Evolutionary conservation across 2,113 vertebrate species (phyloP).

Genomic region (Rostratula benghalensis): DNA sequence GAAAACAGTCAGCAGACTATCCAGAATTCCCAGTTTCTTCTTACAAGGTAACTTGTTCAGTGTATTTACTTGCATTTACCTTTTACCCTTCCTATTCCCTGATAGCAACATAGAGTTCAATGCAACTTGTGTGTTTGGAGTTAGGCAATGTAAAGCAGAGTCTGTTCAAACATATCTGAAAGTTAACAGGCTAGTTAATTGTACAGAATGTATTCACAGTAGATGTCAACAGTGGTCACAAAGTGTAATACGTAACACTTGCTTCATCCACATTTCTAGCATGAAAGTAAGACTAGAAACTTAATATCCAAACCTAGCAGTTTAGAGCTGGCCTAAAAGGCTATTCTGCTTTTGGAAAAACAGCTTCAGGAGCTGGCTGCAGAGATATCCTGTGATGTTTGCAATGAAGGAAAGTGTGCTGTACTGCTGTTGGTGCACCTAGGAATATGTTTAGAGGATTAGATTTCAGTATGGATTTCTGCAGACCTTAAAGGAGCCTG

Average conservation of each 20-base stretch:
- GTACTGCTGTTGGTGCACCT: background rate
- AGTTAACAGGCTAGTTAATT: background rate
- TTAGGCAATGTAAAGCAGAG: background rate
- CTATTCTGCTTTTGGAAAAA: background rate
- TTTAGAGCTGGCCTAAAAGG: background rate
- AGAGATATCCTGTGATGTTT: background rate
- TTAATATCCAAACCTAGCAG: background rate
- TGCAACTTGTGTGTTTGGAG: background rate
- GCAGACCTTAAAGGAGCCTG: background rate
- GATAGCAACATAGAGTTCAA: background rate
- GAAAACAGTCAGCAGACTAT: conserved; percentile 88
- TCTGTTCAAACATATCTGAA: background rate
- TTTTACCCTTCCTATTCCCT: background rate
- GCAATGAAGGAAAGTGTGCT: background rate
- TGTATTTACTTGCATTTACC: background rate
- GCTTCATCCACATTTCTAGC: background rate
- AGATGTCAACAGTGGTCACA: background rate
- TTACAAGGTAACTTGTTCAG: conserved; percentile 84
- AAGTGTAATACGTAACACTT: background rate
- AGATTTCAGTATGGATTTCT: background rate
- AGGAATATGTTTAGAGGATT: background rate
- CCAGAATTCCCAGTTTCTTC: conserved; percentile 96
- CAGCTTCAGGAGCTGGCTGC: background rate
- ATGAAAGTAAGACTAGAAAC: background rate
- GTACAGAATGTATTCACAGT: background rate